These are phyloP conservation scores for Iguana delicatissima DNA, from an alignment of 2,797 vertebrate species.

Conservation along the genomic window DNA sequence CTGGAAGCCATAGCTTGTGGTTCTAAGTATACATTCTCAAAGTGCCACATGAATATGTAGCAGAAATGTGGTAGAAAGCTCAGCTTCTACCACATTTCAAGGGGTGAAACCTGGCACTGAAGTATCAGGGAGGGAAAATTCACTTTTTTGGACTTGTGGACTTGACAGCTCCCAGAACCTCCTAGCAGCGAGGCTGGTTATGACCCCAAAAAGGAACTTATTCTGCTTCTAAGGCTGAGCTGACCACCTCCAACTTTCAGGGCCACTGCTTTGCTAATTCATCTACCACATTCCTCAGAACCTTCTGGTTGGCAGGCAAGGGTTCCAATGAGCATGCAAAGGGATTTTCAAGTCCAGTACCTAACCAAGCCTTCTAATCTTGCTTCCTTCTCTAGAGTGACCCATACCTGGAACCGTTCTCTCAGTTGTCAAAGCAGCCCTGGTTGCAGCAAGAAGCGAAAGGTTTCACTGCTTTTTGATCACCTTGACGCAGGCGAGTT, in stretches of 20 bases:
- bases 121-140: too few relatives aligned
- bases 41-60: neutral
- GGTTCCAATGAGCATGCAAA: neutral
- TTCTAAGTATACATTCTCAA: neutral
- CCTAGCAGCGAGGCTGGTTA: too few relatives aligned
- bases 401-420: constrained; percentile 62
- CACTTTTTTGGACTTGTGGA: too few relatives aligned
- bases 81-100: neutral
- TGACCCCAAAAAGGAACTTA: too few relatives aligned
- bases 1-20: neutral
- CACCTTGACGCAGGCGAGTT: constrained; percentile 91
- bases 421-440: constrained; percentile 63
- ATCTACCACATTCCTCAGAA: too few relatives aligned
- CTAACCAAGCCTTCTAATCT: neutral
- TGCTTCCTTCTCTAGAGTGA: constrained; percentile 52
- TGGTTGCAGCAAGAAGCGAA: constrained; percentile 89
- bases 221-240: too few relatives aligned
- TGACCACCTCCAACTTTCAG: neutral
- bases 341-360: neutral
- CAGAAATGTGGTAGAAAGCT: neutral
- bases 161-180: too few relatives aligned
- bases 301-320: neutral
- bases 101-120: neutral
- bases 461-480: constrained; percentile 93
- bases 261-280: neutral